Evolutionary conservation across 2,888 invertebrate species (phyloP), one percentile per base, ranked within the genome.

Genomic region (Apamea anceps): DNA sequence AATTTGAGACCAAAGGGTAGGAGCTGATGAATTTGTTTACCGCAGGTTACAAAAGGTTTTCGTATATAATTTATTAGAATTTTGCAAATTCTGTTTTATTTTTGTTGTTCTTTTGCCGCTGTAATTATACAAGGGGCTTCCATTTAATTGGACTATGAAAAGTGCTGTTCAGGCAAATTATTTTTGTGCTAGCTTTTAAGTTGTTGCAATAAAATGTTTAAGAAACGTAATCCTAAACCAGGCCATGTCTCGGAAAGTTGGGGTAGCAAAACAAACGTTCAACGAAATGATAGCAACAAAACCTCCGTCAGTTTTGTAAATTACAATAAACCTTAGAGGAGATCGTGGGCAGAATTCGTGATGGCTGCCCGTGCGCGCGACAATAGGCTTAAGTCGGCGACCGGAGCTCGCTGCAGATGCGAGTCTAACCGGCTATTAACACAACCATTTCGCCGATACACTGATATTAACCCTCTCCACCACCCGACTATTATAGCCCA

Each of bases 301-400:
- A 94, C 94, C 94, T 92, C 93, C 93, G 94, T 95, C 95, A 96
- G 95, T 95, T 96, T 96, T 96, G 95, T 96, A 96, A 96, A 96
- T 96, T 96, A 96, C 96, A 95, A 95, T 96, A 96, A 96, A 96
- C 96, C 95, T 94, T 94, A 92, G 92, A 94, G 93, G 91, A 93
- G 93, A 94, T 95, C 96, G 96, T 95, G 96, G 91, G 91, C 90
- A 91, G 96, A 96, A 96, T 96, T 93, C 92, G 88, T 94, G 95
- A 96, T 96, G 94, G 89, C 93, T 92, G 87, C 90, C 92, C 91
- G 90, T 91, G 90, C 91, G 91, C 91, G 90, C 94, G 94, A 96
- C 95, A 95, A 95, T 94, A 93, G 95, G 95, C 95, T 95, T 95
- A 95, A 91, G 91, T 87, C 89, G 89, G 88, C 92, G 89, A 91